A percentile compares a stretch with the other conserved stretches of the same genome.
Evolutionary conservation across 2,888 invertebrate species (phyloP).

Genomic region (Stratiomys singularior): DNA sequence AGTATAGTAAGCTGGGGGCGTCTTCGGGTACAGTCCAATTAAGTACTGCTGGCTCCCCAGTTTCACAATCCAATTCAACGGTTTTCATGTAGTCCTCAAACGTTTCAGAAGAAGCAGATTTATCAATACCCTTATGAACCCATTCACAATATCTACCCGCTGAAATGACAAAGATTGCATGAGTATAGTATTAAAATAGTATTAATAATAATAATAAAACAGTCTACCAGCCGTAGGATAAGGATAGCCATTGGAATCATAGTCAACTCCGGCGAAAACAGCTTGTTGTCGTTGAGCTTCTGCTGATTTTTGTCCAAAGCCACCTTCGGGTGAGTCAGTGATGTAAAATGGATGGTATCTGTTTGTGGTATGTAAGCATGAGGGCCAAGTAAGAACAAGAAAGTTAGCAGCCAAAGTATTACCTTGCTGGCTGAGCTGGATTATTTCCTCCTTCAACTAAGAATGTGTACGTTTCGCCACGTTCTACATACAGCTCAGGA

Average conservation of each 20-base stretch:
- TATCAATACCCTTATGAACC: constrained; percentile 82
- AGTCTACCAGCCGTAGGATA: constrained; percentile 78
- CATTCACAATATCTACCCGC: constrained; percentile 90
- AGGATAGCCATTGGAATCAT: constrained; percentile 79
- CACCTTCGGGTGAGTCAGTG: constrained; percentile 86
- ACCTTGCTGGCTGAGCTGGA: constrained; percentile 80
- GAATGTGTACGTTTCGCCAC: constrained; percentile 88
- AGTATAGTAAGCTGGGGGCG: constrained; percentile 86
- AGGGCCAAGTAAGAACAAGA: neutral
- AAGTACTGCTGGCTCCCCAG: constrained; percentile 79
- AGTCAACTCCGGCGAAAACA: constrained; percentile 84
- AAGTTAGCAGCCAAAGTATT: neutral
- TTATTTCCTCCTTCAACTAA: constrained; percentile 87
- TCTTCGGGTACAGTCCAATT: constrained; percentile 88
- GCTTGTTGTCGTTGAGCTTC: constrained; percentile 76
- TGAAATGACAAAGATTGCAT: too few relatives aligned
- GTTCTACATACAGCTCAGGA: constrained; percentile 87
- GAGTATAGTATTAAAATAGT: neutral
- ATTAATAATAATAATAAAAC: neutral
- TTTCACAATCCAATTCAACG: constrained; percentile 78
- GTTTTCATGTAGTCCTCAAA: constrained; percentile 84
- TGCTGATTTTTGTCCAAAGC: constrained; percentile 81
- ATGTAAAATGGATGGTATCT: constrained; percentile 93
- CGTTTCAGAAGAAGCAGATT: constrained; percentile 75
- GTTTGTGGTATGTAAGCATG: neutral